Evolutionary conservation across 2,888 invertebrate genomes (phyloP).

Genomic region (Agrochola macilenta): DNA sequence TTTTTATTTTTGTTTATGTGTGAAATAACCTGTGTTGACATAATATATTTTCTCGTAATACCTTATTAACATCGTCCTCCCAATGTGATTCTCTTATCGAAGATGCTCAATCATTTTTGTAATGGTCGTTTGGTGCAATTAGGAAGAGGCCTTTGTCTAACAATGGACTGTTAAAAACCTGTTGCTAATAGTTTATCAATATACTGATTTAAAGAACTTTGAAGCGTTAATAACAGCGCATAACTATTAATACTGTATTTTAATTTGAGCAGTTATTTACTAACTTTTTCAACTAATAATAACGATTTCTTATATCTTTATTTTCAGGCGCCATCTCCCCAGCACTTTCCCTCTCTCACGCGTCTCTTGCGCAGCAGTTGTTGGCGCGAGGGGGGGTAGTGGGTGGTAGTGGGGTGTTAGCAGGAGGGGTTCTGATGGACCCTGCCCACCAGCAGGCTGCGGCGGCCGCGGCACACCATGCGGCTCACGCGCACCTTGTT

Average conservation of each 20-base stretch:
- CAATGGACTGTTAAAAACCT: too few species aligned
- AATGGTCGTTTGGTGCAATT: neutral
- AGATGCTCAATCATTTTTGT: neutral
- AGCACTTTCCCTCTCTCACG: constrained; percentile 92
- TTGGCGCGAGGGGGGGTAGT: constrained; percentile 85
- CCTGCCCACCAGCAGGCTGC: constrained; percentile 89
- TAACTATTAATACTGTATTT: too few species aligned
- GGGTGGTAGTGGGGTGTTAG: constrained; percentile 86
- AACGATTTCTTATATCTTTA: neutral
- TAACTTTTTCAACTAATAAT: neutral
- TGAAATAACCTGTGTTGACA: too few species aligned
- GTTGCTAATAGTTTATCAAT: too few species aligned
- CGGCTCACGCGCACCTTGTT: constrained; percentile 93
- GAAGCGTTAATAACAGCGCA: too few species aligned
- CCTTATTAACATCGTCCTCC: neutral
- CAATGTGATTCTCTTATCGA: neutral
- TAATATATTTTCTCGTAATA: neutral
- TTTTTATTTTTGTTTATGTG: neutral
- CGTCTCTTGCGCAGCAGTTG: constrained; percentile 87
- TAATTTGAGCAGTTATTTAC: too few species aligned
- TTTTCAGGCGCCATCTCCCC: constrained; percentile 95
- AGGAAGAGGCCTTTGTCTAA: too few species aligned
- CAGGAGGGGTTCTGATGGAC: constrained; percentile 85
- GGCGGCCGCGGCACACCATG: constrained; percentile 87
- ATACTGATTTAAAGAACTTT: too few species aligned